Evolutionary conservation across 2,113 vertebrate species (phyloP).

Genomic region (Gallinago undulata): DNA sequence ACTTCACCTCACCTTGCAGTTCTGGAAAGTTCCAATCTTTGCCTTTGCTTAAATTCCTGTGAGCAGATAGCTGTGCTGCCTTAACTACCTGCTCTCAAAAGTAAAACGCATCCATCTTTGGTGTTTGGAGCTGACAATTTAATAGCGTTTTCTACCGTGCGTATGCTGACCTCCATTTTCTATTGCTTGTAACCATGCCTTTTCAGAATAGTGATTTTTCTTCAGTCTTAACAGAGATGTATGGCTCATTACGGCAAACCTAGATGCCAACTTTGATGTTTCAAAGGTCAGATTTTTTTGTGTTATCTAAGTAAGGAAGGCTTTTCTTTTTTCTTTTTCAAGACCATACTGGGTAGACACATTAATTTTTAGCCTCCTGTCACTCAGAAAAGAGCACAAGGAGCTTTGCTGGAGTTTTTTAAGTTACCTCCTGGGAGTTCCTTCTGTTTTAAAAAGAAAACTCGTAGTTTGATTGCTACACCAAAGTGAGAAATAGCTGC

Average conservation of each 20-base stretch:
- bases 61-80: not conserved
- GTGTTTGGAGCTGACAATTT: not conserved
- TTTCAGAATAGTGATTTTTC: not conserved
- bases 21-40: not conserved
- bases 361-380: not conserved
- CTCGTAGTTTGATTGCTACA: not conserved
- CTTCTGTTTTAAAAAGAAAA: not conserved
- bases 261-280: not conserved
- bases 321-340: accelerated
- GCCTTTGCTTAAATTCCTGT: not conserved
- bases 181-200: not conserved
- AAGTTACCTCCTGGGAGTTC: not conserved
- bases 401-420: not conserved
- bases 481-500: not conserved
- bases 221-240: not conserved
- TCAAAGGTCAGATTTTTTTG: not conserved
- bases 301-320: not conserved
- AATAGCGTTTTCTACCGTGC: not conserved
- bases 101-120: not conserved
- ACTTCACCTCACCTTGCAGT: not conserved
- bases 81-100: not conserved
- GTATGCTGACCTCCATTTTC: not conserved
- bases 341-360: not conserved
- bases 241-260: not conserved
- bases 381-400: not conserved